Percentiles rank a stretch among this genome's conserved stretches.
Evolutionary conservation across 1,140 invertebrate genomes (phyloP).

Genomic region (Drosophila lini): DNA sequence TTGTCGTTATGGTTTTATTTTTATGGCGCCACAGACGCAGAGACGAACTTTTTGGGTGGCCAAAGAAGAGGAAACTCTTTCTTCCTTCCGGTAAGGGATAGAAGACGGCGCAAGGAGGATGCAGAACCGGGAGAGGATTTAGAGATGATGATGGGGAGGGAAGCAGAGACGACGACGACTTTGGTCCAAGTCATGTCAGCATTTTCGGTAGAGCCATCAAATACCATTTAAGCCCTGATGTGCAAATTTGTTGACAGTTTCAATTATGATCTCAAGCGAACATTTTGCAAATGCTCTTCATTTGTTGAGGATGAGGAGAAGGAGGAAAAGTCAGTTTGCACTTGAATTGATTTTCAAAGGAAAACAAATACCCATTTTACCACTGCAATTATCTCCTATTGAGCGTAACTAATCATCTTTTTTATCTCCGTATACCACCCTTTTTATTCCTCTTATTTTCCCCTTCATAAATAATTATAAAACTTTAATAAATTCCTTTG

Average conservation of each 20-base stretch:
- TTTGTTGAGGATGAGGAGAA: background rate
- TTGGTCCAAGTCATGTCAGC: constrained; percentile 28
- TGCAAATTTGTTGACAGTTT: constrained; percentile 66
- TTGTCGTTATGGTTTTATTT: constrained; percentile 62
- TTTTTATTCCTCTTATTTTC: background rate
- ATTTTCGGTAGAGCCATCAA: constrained; percentile 55
- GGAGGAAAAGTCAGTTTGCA: background rate
- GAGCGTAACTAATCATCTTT: background rate
- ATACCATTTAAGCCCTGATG: constrained; percentile 50
- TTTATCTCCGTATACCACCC: background rate
- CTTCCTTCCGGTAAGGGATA: background rate
- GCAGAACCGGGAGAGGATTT: constrained; percentile 12
- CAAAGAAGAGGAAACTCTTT: constrained; percentile 16
- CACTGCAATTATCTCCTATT: background rate
- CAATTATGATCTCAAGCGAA: constrained; percentile 50
- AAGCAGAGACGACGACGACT: background rate
- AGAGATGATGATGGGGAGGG: background rate
- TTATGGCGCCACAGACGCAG: constrained; percentile 59
- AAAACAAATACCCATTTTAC: background rate
- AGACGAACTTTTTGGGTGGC: constrained; percentile 18
- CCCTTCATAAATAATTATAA: background rate
- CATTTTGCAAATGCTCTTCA: background rate
- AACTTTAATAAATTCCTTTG: background rate
- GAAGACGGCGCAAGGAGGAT: background rate
- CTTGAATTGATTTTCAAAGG: background rate